These are phyloP conservation scores for Nasonia longicornis DNA, from an alignment of 1,140 invertebrate species.

Conservation along the genomic window DNA sequence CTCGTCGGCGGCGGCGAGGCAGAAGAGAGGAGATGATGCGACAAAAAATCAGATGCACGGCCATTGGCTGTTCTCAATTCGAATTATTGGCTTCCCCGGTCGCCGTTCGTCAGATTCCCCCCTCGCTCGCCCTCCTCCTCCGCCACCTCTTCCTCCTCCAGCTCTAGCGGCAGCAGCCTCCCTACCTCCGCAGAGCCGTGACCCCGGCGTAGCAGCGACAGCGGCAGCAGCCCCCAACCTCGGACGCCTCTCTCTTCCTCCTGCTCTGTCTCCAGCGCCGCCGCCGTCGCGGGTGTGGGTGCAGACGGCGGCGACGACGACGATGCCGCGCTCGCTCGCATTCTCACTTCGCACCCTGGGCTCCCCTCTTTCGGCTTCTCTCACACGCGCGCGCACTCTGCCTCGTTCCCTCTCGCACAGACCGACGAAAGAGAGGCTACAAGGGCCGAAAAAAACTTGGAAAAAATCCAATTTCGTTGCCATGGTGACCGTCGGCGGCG, in stretches of 20 bases:
- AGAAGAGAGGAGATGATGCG: constrained; percentile 59
- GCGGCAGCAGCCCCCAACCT: constrained; percentile 16
- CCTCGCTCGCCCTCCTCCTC: constrained; percentile 45
- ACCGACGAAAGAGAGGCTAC: constrained; percentile 51
- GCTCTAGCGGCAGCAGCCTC: background rate
- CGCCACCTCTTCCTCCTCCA: constrained; percentile 41
- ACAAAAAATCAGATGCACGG: constrained; percentile 70
- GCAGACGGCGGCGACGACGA: constrained; percentile 46
- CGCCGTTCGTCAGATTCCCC: constrained; percentile 65
- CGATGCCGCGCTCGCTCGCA: background rate
- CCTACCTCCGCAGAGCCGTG: constrained; percentile 4
- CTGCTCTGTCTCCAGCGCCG: background rate
- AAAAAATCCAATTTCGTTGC: constrained; percentile 70
- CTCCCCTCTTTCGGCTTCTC: background rate
- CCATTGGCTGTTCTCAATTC: constrained; percentile 70
- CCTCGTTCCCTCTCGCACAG: background rate
- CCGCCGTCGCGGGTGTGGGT: background rate
- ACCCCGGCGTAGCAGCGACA: constrained; percentile 14
- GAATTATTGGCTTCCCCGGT: constrained; percentile 69
- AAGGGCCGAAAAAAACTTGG: constrained; percentile 67
- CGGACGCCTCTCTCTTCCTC: constrained; percentile 13
- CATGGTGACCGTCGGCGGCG: constrained; percentile 62
- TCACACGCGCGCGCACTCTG: background rate
- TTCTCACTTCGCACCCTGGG: background rate
- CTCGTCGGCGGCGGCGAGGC: constrained; percentile 20